Conservation (phyloP, 2,888 invertebrate genomes). For the Eutolmus rufibarbis region DNA sequence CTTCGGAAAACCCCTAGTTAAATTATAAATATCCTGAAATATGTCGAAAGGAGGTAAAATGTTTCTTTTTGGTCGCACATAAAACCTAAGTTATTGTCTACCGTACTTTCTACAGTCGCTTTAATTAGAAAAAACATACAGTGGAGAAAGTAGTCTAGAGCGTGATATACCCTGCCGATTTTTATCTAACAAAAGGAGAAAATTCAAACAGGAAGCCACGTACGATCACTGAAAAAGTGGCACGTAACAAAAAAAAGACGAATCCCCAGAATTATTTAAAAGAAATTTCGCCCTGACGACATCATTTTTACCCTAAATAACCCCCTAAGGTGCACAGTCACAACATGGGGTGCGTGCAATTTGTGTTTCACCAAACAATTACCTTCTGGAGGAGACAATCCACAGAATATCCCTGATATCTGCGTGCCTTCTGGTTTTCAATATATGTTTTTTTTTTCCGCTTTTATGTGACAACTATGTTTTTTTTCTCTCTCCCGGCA, state of each 20-base stretch:
- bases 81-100: not conserved
- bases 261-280: not conserved
- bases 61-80: not conserved
- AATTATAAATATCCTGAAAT: too few species aligned
- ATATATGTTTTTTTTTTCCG: not conserved
- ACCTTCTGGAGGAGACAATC: constrained; percentile 47
- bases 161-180: not conserved
- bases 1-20: too few species aligned
- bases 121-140: not conserved
- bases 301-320: constrained; percentile 24
- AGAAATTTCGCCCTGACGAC: constrained; percentile 26
- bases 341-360: constrained; percentile 51
- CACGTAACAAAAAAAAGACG: not conserved
- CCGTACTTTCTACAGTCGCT: not conserved
- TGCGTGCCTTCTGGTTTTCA: constrained; percentile 45
- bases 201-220: not conserved
- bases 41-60: too few species aligned
- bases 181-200: not conserved
- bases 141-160: not conserved
- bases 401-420: constrained; percentile 42
- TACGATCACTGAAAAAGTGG: not conserved
- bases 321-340: constrained; percentile 45
- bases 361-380: constrained; percentile 52
- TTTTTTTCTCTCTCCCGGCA: not conserved
- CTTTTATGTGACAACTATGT: not conserved